Base-by-base conservation (phyloP, 2,113 vertebrate genomes). In the Tupaia chinensis region DNA sequence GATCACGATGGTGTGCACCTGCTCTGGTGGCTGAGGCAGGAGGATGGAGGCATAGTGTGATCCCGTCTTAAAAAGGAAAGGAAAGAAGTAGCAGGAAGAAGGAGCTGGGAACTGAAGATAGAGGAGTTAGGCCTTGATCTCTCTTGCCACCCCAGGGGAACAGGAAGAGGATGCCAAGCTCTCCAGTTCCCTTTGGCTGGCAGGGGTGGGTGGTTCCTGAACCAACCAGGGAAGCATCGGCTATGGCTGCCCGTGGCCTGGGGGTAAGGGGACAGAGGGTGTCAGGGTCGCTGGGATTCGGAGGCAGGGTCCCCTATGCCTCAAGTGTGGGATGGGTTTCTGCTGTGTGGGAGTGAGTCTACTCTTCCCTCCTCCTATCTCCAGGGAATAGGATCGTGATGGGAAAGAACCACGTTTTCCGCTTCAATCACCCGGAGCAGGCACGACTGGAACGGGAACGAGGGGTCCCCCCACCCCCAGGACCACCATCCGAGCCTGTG, bases 371-470 rank as follows among this genome's bases (percentile, higher is more conserved):
- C 23, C 66, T 92, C 56, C 44, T 7, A 3, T 89, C n/a, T 87
- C 56, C 82, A 99, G 99, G 99, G 2, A 98, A 99, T 98, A 99
- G 99, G n/a, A 98, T 99, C 1, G 99, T 99, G 90, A 99, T 99
- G 99, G 99, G 99, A 34, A 99, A 99, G 98, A 99, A 99, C 98
- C 99, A 99, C 56, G 99, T 99, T 86, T 99, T 99, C 94, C 98
- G 99, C 19, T 99, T 99, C 96, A 99, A 99, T 97, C 99, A 99
- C 98, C 99, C 99, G 0, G 99, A 99, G 96, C 99, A 99, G 98
- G 99, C 99, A 0, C 88, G 99, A 27, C 98, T 99, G 92, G 99
- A 99, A 97, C 93, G 99, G 19, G 99, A 99, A 97, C 98, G 99
- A 34, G 97, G 92, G 96, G 98, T 98, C 6, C 98, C 82, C 32